phyloP scores from a whole-genome alignment of 2,888 invertebrate species.

The Chrysolina oricalcia region DNA sequence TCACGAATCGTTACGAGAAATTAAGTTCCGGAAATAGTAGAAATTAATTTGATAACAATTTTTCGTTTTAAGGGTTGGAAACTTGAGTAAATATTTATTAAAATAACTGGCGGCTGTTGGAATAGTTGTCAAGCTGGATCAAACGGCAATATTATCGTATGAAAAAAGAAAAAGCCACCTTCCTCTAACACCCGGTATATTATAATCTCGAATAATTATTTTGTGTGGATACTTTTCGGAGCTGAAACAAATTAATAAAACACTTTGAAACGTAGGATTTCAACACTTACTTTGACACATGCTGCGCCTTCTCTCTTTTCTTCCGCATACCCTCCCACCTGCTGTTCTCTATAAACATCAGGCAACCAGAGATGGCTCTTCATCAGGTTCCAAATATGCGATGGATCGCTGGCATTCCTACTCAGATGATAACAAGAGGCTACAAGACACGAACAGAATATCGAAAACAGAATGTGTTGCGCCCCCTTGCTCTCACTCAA shows the following conservation, averaged over 20 bases:
- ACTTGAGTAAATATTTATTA: too few relatives aligned
- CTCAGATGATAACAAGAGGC: conserved; percentile 94
- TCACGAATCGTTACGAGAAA: too few relatives aligned
- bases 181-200: too few relatives aligned
- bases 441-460: conserved; percentile 92
- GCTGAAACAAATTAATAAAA: neutral
- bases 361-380: conserved; percentile 88
- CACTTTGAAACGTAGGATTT: conserved; percentile 18
- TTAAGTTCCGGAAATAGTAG: too few relatives aligned
- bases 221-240: too few relatives aligned
- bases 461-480: conserved; percentile 94
- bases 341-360: conserved; percentile 77
- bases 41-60: too few relatives aligned
- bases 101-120: too few relatives aligned
- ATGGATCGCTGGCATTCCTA: conserved; percentile 92
- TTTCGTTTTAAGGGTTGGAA: too few relatives aligned
- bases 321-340: conserved; percentile 31
- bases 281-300: conserved; percentile 26
- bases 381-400: conserved; percentile 89
- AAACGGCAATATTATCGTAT: too few relatives aligned
- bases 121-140: too few relatives aligned
- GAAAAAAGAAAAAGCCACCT: too few relatives aligned
- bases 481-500: conserved; percentile 88
- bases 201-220: too few relatives aligned
- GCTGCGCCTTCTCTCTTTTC: conserved; percentile 45